Evolutionary conservation across 2,113 vertebrate genomes (phyloP).

Genomic region (Corythaixoides concolor): DNA sequence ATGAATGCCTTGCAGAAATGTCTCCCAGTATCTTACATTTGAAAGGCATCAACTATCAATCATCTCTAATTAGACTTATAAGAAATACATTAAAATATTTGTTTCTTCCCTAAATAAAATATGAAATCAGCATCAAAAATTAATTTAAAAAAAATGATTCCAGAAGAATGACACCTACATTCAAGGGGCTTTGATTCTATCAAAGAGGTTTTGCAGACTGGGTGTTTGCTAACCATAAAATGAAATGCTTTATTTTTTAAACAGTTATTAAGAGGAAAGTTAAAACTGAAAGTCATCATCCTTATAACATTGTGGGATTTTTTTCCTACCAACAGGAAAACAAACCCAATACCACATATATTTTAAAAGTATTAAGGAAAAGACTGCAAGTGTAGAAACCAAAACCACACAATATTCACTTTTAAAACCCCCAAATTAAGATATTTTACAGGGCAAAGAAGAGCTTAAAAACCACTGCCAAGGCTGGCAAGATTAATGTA

Average conservation of each 20-base stretch:
- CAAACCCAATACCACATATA: neutral
- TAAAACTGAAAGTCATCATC: conserved; percentile 25
- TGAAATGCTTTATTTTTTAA: conserved; percentile 20
- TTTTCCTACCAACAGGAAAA: neutral
- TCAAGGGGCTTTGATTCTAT: neutral
- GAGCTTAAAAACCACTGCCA: conserved; percentile 42
- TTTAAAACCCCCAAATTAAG: conserved; percentile 35
- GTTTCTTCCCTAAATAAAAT: conserved; percentile 5
- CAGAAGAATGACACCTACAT: neutral
- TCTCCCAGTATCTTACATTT: neutral
- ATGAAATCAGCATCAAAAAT: neutral
- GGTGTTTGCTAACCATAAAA: conserved; percentile 7
- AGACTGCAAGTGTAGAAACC: neutral
- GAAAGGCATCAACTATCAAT: conserved; percentile 19
- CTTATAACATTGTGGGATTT: neutral
- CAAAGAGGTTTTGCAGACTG: neutral
- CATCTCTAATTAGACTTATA: neutral
- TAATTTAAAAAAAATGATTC: neutral
- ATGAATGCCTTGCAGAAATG: neutral
- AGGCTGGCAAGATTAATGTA: conserved; percentile 47
- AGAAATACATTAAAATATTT: neutral
- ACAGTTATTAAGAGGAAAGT: neutral
- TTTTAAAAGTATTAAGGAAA: conserved; percentile 10
- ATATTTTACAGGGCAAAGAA: conserved; percentile 46
- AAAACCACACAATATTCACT: neutral